Evolutionary conservation across 1,140 invertebrate genomes (phyloP).

Genomic region (Alviniconcha marisindica): DNA sequence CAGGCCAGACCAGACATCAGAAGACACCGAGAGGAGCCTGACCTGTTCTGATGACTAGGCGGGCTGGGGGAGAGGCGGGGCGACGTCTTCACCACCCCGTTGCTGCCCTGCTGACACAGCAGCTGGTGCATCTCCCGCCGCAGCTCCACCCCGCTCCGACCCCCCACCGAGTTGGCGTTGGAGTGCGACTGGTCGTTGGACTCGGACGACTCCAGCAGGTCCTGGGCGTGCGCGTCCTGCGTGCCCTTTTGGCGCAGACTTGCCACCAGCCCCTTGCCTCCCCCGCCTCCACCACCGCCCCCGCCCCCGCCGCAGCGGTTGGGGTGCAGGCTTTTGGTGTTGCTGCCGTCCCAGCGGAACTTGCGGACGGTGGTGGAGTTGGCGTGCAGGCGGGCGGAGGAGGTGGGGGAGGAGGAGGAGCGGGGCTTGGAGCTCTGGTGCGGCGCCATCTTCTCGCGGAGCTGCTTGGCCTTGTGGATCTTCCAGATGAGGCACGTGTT

Average conservation of each 20-base stretch:
- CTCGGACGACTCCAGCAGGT: conserved; percentile 20
- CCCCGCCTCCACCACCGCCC: not conserved
- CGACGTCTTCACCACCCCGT: conserved; percentile 3
- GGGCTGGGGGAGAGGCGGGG: not conserved
- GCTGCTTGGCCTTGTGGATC: conserved; percentile 65
- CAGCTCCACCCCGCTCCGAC: not conserved
- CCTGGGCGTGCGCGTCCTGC: not conserved
- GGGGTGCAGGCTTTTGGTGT: not conserved
- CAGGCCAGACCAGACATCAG: too few species aligned
- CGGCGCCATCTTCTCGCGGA: conserved; percentile 64
- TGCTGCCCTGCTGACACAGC: conserved; percentile 25
- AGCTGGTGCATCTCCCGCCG: conserved; percentile 25
- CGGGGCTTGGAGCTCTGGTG: not conserved
- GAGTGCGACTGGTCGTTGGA: conserved; percentile 28
- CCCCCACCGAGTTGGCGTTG: conserved; percentile 17
- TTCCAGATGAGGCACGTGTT: conserved; percentile 71
- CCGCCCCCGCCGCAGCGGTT: not conserved
- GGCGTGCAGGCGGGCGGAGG: not conserved
- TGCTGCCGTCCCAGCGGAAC: conserved; percentile 25
- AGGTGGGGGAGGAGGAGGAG: not conserved
- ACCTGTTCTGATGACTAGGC: not conserved
- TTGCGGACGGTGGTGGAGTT: not conserved
- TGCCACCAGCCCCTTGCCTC: not conserved
- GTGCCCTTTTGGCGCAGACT: too few species aligned
- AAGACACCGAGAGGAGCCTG: not conserved